phyloP scores from a whole-genome alignment of 2,888 invertebrate species.

The Cremastinae sp. region DNA sequence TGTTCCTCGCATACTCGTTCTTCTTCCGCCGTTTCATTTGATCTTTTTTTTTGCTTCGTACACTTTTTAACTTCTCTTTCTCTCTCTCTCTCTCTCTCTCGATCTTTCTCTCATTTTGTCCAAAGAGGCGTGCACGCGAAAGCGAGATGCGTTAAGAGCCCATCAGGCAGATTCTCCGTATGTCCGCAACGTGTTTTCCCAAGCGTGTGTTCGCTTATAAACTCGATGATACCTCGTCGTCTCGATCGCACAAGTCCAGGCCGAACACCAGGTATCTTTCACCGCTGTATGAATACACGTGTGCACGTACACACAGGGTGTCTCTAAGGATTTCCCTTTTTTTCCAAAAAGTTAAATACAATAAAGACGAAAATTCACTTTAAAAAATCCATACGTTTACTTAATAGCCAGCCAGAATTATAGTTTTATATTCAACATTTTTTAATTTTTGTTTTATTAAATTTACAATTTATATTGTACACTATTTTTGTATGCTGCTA shows the following conservation, averaged over 20 bases:
- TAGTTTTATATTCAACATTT: too few species aligned
- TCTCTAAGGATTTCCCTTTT: too few species aligned
- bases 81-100: slow-evolving; percentile 1
- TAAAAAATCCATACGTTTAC: too few species aligned
- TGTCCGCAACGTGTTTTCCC: slow-evolving; percentile 22
- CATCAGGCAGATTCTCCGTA: slow-evolving; percentile 43
- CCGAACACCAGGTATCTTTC: slow-evolving; percentile 42
- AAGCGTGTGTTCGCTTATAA: slow-evolving; percentile 35
- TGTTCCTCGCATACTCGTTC: background rate
- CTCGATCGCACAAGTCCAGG: slow-evolving; percentile 35
- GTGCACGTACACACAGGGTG: slow-evolving; percentile 9
- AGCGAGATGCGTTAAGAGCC: slow-evolving; percentile 57
- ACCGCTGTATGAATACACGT: slow-evolving; percentile 39
- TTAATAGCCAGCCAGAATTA: too few species aligned
- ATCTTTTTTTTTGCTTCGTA: background rate
- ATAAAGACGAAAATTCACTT: too few species aligned
- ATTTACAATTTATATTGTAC: too few species aligned
- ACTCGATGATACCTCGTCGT: slow-evolving; percentile 33
- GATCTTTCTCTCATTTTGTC: slow-evolving; percentile 31
- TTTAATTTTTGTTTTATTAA: too few species aligned
- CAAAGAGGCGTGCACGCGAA: slow-evolving; percentile 38
- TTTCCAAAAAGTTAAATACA: too few species aligned
- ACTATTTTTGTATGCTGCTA: too few species aligned
- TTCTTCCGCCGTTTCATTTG: slow-evolving; percentile 15
- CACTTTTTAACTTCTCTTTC: slow-evolving; percentile 18